These are phyloP conservation scores for Caenorhabditis imperialis DNA, from an alignment of 2,888 invertebrate species.

Conservation along the genomic window DNA sequence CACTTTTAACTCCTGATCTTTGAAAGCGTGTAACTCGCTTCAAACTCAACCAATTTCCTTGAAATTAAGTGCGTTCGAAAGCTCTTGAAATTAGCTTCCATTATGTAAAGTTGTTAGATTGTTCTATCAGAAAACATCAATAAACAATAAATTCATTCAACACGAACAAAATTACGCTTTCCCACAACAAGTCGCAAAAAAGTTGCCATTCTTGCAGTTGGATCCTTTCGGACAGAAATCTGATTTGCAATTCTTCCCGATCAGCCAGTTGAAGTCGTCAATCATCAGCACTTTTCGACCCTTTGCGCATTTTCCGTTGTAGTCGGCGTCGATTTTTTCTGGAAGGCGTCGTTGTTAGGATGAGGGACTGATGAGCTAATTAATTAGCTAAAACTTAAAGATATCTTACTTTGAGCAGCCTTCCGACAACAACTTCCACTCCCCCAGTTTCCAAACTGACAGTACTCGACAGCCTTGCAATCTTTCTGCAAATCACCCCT, in stretches of 20 bases:
- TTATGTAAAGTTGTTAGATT: too few species aligned
- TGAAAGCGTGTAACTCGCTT: too few species aligned
- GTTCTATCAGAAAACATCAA: too few species aligned
- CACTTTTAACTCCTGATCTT: too few species aligned
- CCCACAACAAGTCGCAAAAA: slow-evolving; percentile 22
- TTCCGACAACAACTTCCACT: slow-evolving; percentile 13
- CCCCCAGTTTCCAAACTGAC: background rate
- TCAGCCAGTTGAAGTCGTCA: slow-evolving; percentile 2
- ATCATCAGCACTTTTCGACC: slow-evolving; percentile 2
- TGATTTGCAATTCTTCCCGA: slow-evolving; percentile 23
- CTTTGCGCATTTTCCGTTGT: slow-evolving; percentile 4
- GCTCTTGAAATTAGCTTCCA: too few species aligned
- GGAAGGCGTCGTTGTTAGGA: too few species aligned
- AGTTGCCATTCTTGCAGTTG: slow-evolving; percentile 24
- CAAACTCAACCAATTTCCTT: too few species aligned
- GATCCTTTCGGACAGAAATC: slow-evolving; percentile 20
- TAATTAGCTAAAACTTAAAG: too few species aligned
- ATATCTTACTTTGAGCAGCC: slow-evolving; percentile 3
- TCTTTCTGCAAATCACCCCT: background rate
- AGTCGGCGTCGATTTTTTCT: slow-evolving; percentile 12
- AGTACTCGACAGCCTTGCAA: background rate
- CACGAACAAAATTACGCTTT: slow-evolving; percentile 6
- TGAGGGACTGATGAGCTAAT: too few species aligned
- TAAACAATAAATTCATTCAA: too few species aligned
- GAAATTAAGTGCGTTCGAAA: too few species aligned